Evolutionary conservation across 92 coral and sea anemone genomes (phyloP), one percentile per base, ranked within the genome.

Genomic region (Epizoanthus scotinus): DNA sequence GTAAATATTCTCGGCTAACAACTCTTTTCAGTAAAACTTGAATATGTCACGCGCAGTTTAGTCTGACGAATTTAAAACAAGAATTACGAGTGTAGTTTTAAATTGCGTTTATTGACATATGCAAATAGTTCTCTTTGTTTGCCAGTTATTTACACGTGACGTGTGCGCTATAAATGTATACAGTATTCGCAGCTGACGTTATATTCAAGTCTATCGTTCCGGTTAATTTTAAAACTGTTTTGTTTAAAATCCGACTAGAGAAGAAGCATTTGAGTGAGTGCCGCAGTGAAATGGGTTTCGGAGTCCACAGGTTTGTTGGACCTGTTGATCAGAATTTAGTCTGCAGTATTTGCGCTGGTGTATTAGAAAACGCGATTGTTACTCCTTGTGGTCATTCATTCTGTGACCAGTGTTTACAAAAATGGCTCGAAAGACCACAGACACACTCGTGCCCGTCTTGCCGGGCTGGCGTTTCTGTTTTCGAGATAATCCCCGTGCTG

Each of bases 301-400:
- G 97, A 19, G 67, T 96, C 2, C 91, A 96, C 59, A 78, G 91
- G 42, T 96, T 96, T 64, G 94, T 94, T 38, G 87, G 87, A 12
- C 86, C 90, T 28, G 89, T 96, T 56, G 99, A 96, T 71, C 99
- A 90, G 78, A 96, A 96, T 84, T 85, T 96, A 70, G 73, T 94
- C 60, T 96, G 99, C 63, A 92, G 97, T 80, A 96, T 96, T 66
- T 96, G 99, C 53, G 99, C 94, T 19, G 98, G 98, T 67, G 99
- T 96, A 42, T 66, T 96, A 19, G 91, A 96, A 86, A 84, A 93
- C 40, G 97, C 99, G 24, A 90, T 93, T 12, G 89, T 93, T 49
- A 93, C 99, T 53, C 94, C 94, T 27, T 96, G 99, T 70, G 99
- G 99, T 6, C 99, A 96, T 78, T 91, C 96, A 54, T 96, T 93